Conservation (phyloP, 2,888 invertebrate genomes). For the Ochlodes sylvanus region DNA sequence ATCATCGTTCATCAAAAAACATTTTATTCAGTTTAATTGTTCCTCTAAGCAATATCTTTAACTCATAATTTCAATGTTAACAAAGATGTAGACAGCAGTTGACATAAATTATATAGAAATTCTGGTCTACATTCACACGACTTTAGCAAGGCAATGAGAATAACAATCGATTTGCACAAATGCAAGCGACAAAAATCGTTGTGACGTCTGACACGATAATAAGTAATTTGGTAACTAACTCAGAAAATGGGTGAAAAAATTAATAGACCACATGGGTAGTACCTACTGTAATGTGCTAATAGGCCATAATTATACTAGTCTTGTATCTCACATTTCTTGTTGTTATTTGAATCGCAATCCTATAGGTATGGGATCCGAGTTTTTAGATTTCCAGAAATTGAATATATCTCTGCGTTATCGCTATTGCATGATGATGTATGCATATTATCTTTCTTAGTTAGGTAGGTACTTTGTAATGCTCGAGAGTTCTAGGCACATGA, state of each 20-base stretch:
- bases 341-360: too few species aligned
- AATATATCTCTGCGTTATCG: too few species aligned
- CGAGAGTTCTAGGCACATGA: too few species aligned
- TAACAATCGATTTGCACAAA: constrained; percentile 47
- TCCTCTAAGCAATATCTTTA: neutral
- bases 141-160: constrained; percentile 53
- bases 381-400: too few species aligned
- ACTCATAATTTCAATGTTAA: neutral
- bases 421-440: too few species aligned
- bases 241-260: neutral
- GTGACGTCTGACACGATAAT: constrained; percentile 24
- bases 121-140: constrained; percentile 59
- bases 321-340: neutral
- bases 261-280: neutral
- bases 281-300: neutral
- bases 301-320: neutral
- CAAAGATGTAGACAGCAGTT: constrained; percentile 41
- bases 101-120: constrained; percentile 44
- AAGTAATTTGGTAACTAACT: constrained; percentile 8
- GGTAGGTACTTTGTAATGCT: too few species aligned
- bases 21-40: too few species aligned
- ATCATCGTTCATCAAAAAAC: too few species aligned
- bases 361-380: too few species aligned
- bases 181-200: constrained; percentile 49
- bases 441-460: too few species aligned